Percentiles rank a stretch among this genome's conserved stretches.
Conservation (phyloP, 2,888 invertebrate genomes). For the Ceramica pisi region DNA sequence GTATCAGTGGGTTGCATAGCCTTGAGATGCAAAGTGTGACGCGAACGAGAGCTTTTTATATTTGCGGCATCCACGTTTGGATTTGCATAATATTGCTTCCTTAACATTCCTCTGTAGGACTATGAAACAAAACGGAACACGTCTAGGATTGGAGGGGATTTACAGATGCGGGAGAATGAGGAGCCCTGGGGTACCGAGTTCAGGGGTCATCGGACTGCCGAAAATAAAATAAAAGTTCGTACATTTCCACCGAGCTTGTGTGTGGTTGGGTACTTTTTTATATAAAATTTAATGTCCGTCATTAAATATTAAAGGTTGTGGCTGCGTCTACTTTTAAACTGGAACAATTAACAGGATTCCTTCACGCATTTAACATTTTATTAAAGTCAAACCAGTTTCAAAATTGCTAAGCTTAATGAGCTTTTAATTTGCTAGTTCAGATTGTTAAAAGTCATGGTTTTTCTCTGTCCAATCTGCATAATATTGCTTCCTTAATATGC, state of each 20-base stretch:
- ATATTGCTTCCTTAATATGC: constrained; percentile 90
- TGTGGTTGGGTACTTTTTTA: constrained; percentile 41
- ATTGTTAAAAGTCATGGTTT: constrained; percentile 62
- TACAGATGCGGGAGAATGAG: constrained; percentile 56
- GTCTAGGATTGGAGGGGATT: constrained; percentile 67
- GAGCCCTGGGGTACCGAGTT: constrained; percentile 40
- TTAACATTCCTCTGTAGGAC: constrained; percentile 86
- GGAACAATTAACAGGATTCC: constrained; percentile 28
- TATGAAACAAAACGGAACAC: constrained; percentile 80
- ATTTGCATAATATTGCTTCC: constrained; percentile 91
- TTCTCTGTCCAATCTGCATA: constrained; percentile 82
- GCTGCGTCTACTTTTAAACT: constrained; percentile 26
- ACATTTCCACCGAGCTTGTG: constrained; percentile 39
- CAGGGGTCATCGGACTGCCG: constrained; percentile 50
- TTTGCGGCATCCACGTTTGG: constrained; percentile 87
- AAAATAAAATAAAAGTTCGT: constrained; percentile 52
- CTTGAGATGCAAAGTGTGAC: constrained; percentile 90
- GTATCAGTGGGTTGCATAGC: constrained; percentile 89
- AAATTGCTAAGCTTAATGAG: constrained; percentile 34
- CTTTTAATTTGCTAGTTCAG: constrained; percentile 55
- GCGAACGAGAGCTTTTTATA: constrained; percentile 88
- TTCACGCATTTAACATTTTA: constrained; percentile 26
- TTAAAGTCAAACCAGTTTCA: not conserved
- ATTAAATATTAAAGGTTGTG: constrained; percentile 49
- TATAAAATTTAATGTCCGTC: constrained; percentile 34